Conservation (phyloP, 2,797 vertebrate species). For the Onychomys torridus region DNA sequence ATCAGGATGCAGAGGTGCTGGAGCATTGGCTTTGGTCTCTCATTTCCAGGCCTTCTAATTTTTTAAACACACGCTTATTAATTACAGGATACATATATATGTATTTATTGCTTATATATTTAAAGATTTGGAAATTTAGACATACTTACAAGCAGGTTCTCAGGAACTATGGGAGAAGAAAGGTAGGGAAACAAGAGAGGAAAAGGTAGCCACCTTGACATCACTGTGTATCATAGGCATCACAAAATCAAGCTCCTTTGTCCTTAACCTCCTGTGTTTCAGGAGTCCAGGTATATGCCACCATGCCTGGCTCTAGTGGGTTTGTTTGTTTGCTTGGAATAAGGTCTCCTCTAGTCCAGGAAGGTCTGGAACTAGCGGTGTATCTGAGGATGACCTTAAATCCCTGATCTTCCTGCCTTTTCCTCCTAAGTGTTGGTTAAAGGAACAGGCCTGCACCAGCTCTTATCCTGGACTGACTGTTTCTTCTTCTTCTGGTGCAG, state of each 20-base stretch:
- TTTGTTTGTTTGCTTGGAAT: not conserved
- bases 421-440: not conserved
- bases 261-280: too few relatives aligned
- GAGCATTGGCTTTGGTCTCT: not conserved
- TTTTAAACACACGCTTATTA: not conserved
- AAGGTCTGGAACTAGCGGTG: not conserved
- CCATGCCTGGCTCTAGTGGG: not conserved
- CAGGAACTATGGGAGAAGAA: not conserved
- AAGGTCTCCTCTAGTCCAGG: not conserved
- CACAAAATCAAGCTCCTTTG: not conserved
- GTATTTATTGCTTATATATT: not conserved
- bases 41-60: not conserved
- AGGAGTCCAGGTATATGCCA: not conserved
- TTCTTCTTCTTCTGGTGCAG: not conserved
- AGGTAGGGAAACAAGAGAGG: not conserved
- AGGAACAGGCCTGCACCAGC: not conserved
- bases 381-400: not conserved
- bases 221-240: not conserved
- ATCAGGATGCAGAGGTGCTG: not conserved
- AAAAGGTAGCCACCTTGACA: not conserved
- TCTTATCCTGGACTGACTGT: not conserved
- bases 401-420: not conserved
- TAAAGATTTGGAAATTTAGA: slow-evolving; percentile 14
- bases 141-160: not conserved
- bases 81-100: not conserved